Percentiles rank a stretch among this genome's conserved stretches.
Conservation (phyloP, 2,888 invertebrate genomes). For the Creontiades dilutus region DNA sequence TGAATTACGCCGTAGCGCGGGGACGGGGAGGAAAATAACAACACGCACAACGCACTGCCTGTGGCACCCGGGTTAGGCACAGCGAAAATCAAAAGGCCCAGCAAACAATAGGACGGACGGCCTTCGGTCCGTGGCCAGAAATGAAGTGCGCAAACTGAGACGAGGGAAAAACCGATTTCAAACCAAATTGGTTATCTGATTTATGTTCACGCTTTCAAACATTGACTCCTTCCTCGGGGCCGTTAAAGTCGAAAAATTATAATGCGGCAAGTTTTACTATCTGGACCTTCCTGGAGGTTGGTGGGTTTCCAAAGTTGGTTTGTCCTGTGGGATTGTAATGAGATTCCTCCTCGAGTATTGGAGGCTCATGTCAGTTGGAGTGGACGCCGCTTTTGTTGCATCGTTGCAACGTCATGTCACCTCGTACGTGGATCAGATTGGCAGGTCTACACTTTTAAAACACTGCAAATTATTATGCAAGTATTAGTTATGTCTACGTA, state of each 20-base stretch:
- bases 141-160: constrained; percentile 33
- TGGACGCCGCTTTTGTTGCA: too few relatives aligned
- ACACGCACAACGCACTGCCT: neutral
- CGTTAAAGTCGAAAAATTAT: constrained; percentile 64
- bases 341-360: neutral
- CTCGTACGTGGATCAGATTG: too few relatives aligned
- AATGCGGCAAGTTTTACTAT: constrained; percentile 58
- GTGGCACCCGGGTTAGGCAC: neutral
- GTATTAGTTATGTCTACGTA: too few relatives aligned
- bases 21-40: neutral
- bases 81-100: neutral
- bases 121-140: constrained; percentile 31
- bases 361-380: too few relatives aligned
- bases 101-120: constrained; percentile 40
- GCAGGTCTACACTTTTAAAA: too few relatives aligned
- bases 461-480: too few relatives aligned
- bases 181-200: constrained; percentile 67
- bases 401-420: too few relatives aligned
- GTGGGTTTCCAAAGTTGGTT: neutral
- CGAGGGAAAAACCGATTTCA: constrained; percentile 57
- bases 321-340: constrained; percentile 39
- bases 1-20: constrained; percentile 11
- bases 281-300: neutral
- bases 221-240: constrained; percentile 2
- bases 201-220: constrained; percentile 68